Percentiles rank a stretch among this genome's conserved stretches.
These are phyloP conservation scores for Menidia beryllina DNA, from an alignment of 2,113 vertebrate genomes.

Conservation along the genomic window DNA sequence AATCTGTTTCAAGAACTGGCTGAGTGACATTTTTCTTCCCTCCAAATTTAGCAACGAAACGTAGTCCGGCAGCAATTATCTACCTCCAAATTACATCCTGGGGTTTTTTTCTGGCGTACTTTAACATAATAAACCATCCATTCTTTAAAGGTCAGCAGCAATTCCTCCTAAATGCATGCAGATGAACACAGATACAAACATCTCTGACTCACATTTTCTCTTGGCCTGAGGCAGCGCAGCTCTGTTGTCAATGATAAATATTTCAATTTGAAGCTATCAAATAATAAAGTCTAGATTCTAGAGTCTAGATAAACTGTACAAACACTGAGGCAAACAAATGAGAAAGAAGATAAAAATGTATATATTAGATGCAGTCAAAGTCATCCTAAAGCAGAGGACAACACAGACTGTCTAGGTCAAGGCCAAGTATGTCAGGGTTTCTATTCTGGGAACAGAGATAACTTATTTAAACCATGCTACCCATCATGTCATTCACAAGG, in stretches of 20 bases:
- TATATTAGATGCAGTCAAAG: constrained; percentile 28
- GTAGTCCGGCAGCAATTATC: constrained; percentile 57
- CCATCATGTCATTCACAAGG: constrained; percentile 64
- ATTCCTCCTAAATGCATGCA: constrained; percentile 14
- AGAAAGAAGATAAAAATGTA: constrained; percentile 3
- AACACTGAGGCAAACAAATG: neutral
- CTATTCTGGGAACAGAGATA: constrained; percentile 75
- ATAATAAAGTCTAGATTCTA: constrained; percentile 59
- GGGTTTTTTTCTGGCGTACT: constrained; percentile 23
- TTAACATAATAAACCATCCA: constrained; percentile 32
- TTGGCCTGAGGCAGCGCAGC: constrained; percentile 38
- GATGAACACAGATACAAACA: constrained; percentile 20
- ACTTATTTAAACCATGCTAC: constrained; percentile 79
- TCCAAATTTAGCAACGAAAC: constrained; percentile 44
- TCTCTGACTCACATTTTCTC: constrained; percentile 42
- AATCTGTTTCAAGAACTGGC: constrained; percentile 21
- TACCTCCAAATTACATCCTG: constrained; percentile 56
- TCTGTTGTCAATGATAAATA: constrained; percentile 60
- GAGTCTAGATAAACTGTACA: constrained; percentile 17
- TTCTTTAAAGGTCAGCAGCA: constrained; percentile 17
- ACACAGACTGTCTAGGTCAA: constrained; percentile 50
- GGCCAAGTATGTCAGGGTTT: constrained; percentile 54
- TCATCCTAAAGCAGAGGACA: constrained; percentile 34
- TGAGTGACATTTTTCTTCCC: constrained; percentile 21
- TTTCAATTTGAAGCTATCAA: constrained; percentile 61